Percentiles rank a stretch among this genome's conserved stretches.
These are phyloP conservation scores for Epizoanthus stellaris DNA, from an alignment of 92 coral and sea anemone genomes.

Conservation along the genomic window DNA sequence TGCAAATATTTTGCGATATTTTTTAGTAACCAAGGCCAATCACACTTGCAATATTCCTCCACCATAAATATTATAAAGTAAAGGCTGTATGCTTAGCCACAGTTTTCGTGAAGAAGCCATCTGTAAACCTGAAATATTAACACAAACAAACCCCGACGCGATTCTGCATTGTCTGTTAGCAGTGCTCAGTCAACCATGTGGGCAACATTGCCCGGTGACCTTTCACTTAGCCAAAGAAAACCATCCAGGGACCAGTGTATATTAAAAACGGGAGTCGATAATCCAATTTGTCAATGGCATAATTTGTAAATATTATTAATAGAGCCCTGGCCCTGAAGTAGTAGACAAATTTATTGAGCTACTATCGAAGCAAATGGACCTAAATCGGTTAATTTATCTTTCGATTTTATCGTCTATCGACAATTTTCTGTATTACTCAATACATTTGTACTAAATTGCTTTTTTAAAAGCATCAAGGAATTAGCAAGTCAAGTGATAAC, in stretches of 20 bases:
- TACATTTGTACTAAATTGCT: neutral
- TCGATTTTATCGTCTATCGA: too few relatives aligned
- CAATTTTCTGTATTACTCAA: neutral
- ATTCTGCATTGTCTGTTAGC: neutral
- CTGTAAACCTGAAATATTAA: neutral
- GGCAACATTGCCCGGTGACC: neutral
- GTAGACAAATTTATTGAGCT: neutral
- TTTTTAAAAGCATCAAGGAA: neutral
- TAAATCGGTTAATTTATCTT: too few relatives aligned
- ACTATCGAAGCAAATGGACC: neutral
- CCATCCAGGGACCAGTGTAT: neutral
- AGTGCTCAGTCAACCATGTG: neutral
- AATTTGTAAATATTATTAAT: neutral
- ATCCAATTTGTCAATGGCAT: constrained; percentile 14
- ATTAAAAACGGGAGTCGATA: neutral
- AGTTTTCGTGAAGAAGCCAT: neutral
- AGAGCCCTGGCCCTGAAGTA: too few relatives aligned
- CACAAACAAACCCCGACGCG: neutral
- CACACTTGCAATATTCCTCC: too few relatives aligned
- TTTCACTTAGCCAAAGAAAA: neutral
- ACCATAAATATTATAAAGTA: too few relatives aligned
- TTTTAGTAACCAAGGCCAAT: too few relatives aligned
- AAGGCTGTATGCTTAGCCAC: too few relatives aligned
- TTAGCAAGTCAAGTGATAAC: too few relatives aligned
- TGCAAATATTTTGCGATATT: neutral